Conservation (phyloP, 2,113 vertebrate genomes). For the Nipponia nippon region DNA sequence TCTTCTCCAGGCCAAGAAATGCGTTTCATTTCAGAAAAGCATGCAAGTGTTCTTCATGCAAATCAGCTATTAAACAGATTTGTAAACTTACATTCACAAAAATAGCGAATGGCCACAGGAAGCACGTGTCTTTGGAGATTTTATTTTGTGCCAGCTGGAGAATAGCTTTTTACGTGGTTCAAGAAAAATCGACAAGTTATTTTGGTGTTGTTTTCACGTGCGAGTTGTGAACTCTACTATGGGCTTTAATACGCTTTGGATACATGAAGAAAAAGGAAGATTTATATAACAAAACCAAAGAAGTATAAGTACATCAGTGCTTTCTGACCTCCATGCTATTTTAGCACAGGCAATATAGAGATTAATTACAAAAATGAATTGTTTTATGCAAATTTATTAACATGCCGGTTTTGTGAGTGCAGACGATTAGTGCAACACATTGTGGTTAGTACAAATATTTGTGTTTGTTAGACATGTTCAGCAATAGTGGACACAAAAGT, state of each 20-base stretch:
- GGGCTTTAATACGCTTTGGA: background rate
- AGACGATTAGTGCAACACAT: background rate
- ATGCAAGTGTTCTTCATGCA: background rate
- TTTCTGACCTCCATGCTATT: background rate
- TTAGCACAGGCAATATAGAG: background rate
- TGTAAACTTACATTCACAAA: background rate
- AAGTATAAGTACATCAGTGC: background rate
- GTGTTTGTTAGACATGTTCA: background rate
- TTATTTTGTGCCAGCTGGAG: background rate
- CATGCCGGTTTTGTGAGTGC: background rate
- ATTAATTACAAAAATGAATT: background rate
- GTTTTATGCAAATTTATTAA: background rate
- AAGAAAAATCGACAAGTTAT: background rate
- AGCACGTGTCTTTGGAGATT: background rate
- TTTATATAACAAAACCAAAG: background rate
- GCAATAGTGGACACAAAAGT: background rate
- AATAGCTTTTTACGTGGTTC: background rate
- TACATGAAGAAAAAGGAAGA: background rate
- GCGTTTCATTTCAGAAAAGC: slow-evolving; percentile 11
- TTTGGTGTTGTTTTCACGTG: background rate
- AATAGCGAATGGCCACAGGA: background rate
- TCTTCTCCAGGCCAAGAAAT: background rate
- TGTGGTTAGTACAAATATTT: background rate
- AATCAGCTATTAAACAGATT: slow-evolving; percentile 6
- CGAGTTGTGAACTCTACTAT: slow-evolving; percentile 2